Conservation (phyloP, 2,113 vertebrate genomes). For the Chascanopsetta lugubris region DNA sequence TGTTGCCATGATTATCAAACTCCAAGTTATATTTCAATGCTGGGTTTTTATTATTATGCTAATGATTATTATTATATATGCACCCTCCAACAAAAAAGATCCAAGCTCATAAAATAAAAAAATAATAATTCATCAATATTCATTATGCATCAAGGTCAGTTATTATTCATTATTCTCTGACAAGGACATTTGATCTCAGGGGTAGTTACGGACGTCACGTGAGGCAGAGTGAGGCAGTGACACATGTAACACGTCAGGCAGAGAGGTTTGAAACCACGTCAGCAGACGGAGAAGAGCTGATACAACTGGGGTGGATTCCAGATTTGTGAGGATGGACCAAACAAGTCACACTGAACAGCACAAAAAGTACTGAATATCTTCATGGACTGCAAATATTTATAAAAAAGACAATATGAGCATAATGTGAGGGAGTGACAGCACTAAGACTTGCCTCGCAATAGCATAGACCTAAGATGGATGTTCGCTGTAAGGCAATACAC, state of each 20-base stretch:
- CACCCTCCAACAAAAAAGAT: background rate
- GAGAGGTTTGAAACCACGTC: background rate
- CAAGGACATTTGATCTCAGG: background rate
- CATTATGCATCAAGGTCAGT: background rate
- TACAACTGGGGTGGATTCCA: background rate
- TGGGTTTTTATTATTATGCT: background rate
- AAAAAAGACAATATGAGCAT: too few relatives aligned
- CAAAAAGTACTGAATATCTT: background rate
- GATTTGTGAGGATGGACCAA: background rate
- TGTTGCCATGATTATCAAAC: background rate
- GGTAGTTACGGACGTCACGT: background rate
- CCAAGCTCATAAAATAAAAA: background rate
- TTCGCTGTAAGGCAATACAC: background rate
- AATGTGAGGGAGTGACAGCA: too few relatives aligned
- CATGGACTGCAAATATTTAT: background rate
- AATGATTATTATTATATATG: background rate
- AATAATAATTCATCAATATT: background rate
- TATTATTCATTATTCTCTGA: background rate
- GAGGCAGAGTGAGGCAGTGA: background rate
- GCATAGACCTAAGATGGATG: slow-evolving; percentile 1
- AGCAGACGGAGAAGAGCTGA: background rate
- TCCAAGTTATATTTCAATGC: background rate
- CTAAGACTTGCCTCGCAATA: background rate
- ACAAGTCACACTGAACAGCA: background rate
- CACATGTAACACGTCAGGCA: background rate